Evolutionary conservation across 1,140 invertebrate genomes (phyloP).

Genomic region (Drosophila melanogaster): Release_6_plus_ISO1_MT NC_004354.4:13069501-13070000

Average conservation of each 20-base stretch:
- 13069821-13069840: conserved; percentile 88
- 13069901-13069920: conserved; percentile 22
- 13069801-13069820: conserved; percentile 94
- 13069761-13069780: conserved; percentile 97
- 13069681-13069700: conserved; percentile 97
- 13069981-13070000: conserved; percentile 13
- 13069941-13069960: conserved; percentile 6
- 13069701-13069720: conserved; percentile 98
- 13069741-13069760: conserved; percentile 96
- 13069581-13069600: too few species aligned
- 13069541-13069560: conserved; percentile 88
- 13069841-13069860: conserved; percentile 84
- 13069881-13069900: conserved; percentile 46
- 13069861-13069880: conserved; percentile 68
- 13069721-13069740: conserved; percentile 96
- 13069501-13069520: conserved; percentile 97
- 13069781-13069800: conserved; percentile 98
- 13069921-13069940: conserved; percentile 12
- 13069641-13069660: conserved; percentile 96
- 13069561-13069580: too few species aligned
- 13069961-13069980: conserved; percentile 59
- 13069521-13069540: conserved; percentile 97
- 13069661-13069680: conserved; percentile 99
- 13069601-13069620: neutral
- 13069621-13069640: neutral